A percentile compares a stretch with the other conserved stretches of the same genome.
phyloP scores from a whole-genome alignment of 2,888 invertebrate species.

The Sepioteuthis lessoniana region DNA sequence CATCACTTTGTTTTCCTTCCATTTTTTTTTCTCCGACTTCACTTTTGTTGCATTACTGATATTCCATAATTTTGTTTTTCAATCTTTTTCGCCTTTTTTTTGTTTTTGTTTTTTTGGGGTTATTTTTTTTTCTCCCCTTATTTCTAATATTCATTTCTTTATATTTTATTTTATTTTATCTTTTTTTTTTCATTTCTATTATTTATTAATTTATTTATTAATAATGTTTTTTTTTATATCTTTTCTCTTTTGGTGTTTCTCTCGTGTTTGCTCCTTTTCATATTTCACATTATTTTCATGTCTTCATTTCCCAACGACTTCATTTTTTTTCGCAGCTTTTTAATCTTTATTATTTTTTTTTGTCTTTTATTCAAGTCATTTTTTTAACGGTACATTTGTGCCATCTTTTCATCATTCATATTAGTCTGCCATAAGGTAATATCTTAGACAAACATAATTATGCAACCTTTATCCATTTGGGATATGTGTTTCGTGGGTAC shows the following conservation, averaged over 20 bases:
- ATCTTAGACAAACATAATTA: conserved; percentile 33
- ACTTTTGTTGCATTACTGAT: conserved; percentile 21
- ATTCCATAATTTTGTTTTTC: neutral
- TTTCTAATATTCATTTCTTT: neutral
- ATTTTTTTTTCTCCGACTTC: conserved; percentile 23
- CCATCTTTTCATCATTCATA: neutral
- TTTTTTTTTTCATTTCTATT: too few species aligned
- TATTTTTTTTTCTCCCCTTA: too few species aligned
- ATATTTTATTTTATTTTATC: neutral
- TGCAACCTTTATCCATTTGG: neutral
- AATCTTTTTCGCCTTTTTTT: too few species aligned
- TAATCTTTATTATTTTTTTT: neutral
- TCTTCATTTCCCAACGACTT: neutral
- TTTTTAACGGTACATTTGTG: neutral
- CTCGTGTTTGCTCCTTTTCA: neutral
- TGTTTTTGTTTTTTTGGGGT: too few species aligned
- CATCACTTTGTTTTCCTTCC: neutral
- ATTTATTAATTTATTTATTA: too few species aligned
- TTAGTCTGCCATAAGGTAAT: conserved; percentile 14
- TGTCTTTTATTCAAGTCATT: neutral
- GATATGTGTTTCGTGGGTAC: neutral
- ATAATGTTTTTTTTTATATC: neutral
- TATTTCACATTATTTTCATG: neutral
- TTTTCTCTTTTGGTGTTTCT: neutral
- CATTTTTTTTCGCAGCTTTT: neutral